Base-by-base conservation (phyloP, 1,140 invertebrate species). In the Cylas formicarius region DNA sequence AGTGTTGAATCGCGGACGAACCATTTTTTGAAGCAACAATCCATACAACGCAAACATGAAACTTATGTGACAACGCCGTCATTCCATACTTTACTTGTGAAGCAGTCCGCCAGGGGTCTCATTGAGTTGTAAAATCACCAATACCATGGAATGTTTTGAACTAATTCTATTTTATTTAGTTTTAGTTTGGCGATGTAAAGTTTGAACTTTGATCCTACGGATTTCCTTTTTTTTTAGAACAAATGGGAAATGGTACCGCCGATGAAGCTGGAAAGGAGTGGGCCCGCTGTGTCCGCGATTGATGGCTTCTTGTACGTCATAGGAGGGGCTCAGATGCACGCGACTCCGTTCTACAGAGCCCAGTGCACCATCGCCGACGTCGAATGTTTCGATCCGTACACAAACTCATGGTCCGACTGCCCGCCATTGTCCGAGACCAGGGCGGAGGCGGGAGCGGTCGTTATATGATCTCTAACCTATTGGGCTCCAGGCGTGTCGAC, bases 221-320 rank as follows among this genome's bases (percentile, higher is more conserved):
- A 31, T 6, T 31, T 31, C 29, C 11, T 13, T n/a, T 26, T 18
- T 42, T 50, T 72, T 16, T 60, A 90, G 81, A 80, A 90, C 61
- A 76, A 77, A 61, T 93, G 89, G 87, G 76, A 69, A 36, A 77
- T 74, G 19, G 77, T 92, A 20, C 72, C 81, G 21, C 72, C 78
- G 6, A 78, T 93, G 75, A 77, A 76, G 18, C 75, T 81, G 18
- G 80, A 77, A 39, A 73, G 89, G 52, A 85, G 86, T 14, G 86
- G 84, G 61, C 86, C 87, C 18, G 85, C 86, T 32, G 86, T 90
- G 23, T 83, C 84, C 19, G 84, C 88, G 27, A 79, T 87, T 7
- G 82, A 89, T 61, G 83, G 83, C 6, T 73, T 78, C 33, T 71
- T 93, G 1, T 90, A 90, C 57, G 81, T 88, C 8, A 84, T 87